Evolutionary conservation across 2,888 invertebrate genomes (phyloP).

Genomic region (Drosophila helvetica): DNA sequence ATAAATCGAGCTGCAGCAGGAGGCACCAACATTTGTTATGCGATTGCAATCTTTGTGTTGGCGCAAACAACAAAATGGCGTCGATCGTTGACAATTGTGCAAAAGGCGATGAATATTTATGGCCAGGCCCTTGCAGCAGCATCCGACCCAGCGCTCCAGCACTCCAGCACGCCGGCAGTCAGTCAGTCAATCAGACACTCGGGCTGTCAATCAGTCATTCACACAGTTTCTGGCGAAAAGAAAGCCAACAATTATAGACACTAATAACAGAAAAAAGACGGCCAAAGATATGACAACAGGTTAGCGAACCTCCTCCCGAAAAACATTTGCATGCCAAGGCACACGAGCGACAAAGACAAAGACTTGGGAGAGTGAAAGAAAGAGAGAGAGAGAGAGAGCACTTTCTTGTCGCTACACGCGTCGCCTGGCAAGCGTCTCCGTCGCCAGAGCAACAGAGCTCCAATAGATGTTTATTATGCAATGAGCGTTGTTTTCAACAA

Average conservation of each 20-base stretch:
- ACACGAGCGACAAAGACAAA: constrained; percentile 3
- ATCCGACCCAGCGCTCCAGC: constrained; percentile 18
- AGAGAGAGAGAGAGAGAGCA: constrained; percentile 26
- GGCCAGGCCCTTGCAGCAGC: constrained; percentile 38
- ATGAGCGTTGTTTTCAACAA: constrained; percentile 79
- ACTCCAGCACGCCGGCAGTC: constrained; percentile 34
- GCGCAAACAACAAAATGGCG: constrained; percentile 61
- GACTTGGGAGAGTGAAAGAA: constrained; percentile 9
- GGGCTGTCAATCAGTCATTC: constrained; percentile 41
- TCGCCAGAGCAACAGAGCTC: constrained; percentile 15
- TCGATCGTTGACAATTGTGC: constrained; percentile 74
- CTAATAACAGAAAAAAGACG: constrained; percentile 60
- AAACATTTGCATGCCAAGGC: constrained; percentile 58
- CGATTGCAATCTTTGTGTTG: constrained; percentile 74
- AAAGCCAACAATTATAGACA: constrained; percentile 72
- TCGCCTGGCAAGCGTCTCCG: constrained; percentile 31
- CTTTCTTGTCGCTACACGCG: constrained; percentile 67
- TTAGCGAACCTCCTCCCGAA: constrained; percentile 65
- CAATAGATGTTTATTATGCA: constrained; percentile 82
- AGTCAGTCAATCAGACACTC: constrained; percentile 46
- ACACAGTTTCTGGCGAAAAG: constrained; percentile 50
- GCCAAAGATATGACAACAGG: constrained; percentile 76
- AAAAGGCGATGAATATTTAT: constrained; percentile 62
- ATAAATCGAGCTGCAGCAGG: constrained; percentile 63
- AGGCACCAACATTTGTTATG: constrained; percentile 70